phyloP scores from a whole-genome alignment of 2,797 vertebrate species.

The Myoxocephalus aenaeus region DNA sequence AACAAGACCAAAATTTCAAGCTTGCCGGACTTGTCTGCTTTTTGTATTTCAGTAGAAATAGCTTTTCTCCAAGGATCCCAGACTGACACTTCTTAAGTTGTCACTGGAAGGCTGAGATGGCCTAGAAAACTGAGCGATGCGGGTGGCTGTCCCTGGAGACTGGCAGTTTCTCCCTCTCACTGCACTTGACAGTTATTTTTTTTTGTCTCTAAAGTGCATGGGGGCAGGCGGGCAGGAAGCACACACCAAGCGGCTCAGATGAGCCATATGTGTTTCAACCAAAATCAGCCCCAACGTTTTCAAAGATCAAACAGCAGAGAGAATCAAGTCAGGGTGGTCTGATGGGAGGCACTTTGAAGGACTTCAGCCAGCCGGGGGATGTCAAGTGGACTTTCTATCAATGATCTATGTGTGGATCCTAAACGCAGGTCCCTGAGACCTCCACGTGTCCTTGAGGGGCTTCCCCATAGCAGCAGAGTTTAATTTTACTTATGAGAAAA shows the following conservation, averaged over 20 bases:
- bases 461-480: slow-evolving; percentile 33
- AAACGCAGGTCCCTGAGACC: slow-evolving; percentile 32
- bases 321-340: neutral
- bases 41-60: slow-evolving; percentile 45
- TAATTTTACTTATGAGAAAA: slow-evolving; percentile 32
- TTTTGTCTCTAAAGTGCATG: slow-evolving; percentile 44
- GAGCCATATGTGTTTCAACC: neutral
- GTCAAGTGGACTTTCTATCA: slow-evolving; percentile 17
- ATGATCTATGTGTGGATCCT: neutral
- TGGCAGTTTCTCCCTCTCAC: slow-evolving; percentile 53
- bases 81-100: slow-evolving; percentile 62
- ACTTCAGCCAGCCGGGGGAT: neutral
- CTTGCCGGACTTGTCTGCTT: slow-evolving; percentile 13
- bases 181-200: slow-evolving; percentile 57
- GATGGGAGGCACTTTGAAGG: neutral
- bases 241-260: slow-evolving; percentile 1
- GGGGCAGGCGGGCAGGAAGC: slow-evolving; percentile 13
- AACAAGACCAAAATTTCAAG: neutral
- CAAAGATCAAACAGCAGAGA: neutral
- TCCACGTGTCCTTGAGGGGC: slow-evolving; percentile 48
- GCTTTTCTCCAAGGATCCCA: slow-evolving; percentile 54
- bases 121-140: slow-evolving; percentile 69
- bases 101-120: slow-evolving; percentile 69
- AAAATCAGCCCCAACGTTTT: neutral
- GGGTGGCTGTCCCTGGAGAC: slow-evolving; percentile 58